phyloP scores from a whole-genome alignment of 2,113 vertebrate species.

The Leptodactylus fuscus region DNA sequence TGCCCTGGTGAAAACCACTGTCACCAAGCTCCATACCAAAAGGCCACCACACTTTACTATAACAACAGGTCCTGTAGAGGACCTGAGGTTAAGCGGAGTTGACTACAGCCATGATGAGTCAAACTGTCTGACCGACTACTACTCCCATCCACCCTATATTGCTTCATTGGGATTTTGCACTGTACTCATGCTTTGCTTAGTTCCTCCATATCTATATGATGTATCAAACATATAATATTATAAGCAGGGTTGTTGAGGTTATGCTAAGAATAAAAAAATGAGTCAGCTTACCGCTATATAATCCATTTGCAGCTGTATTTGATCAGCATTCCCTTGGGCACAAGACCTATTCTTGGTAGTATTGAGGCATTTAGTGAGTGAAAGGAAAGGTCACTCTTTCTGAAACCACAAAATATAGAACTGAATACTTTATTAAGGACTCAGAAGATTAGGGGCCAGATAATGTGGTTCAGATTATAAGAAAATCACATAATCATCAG shows the following conservation, averaged over 20 bases:
- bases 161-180: too few species aligned
- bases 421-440: not conserved
- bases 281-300: not conserved
- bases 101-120: too few species aligned
- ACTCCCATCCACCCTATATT: too few species aligned
- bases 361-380: not conserved
- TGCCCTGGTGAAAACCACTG: too few species aligned
- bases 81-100: too few species aligned
- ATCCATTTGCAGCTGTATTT: not conserved
- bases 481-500: not conserved
- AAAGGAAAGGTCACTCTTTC: conserved; percentile 1
- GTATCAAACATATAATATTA: too few species aligned
- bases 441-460: not conserved
- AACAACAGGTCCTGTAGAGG: too few species aligned
- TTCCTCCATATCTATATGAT: too few species aligned
- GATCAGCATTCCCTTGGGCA: not conserved
- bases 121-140: too few species aligned
- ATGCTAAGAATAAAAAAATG: not conserved
- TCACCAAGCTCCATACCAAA: too few species aligned
- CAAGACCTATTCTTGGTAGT: not conserved
- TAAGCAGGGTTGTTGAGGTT: not conserved
- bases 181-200: too few species aligned
- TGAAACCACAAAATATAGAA: not conserved
- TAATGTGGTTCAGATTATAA: not conserved
- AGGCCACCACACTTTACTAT: too few species aligned